Evolutionary conservation across 2,888 invertebrate species (phyloP), one percentile per base, ranked within the genome.

Genomic region (Drosophila acutilabella): DNA sequence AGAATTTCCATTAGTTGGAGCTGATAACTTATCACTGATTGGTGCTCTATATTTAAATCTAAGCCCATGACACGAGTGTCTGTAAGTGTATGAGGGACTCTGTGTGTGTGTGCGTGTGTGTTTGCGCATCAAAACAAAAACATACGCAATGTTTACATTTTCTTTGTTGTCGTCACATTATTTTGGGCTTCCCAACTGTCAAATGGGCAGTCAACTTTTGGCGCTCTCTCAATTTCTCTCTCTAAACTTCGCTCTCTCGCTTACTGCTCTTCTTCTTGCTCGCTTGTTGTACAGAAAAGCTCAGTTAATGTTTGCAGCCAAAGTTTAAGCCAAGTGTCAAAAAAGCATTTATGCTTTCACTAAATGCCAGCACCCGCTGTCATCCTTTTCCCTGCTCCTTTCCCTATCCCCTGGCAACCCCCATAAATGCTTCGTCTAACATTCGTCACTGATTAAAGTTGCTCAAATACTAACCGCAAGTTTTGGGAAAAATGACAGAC

Each of bases 141-240:
- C 82, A 77, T 71, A 74, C 80, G 74, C 81, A 86, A 79, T 85
- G 88, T 85, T 85, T 85, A 85, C 85, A 75, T 83, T 88, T 79
- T 88, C 77, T 85, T 73, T 81, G 85, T 82, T 80, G 87, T 80
- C 75, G 79, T 76, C 74, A 78, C 73, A 76, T 56, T 67, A 71
- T 80, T 78, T 68, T 50, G 53, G 52, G 60, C 48, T 61, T 57
- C 52, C 54, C 14, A 62, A 75, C 83, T 86, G 80, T 86, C 83
- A 86, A 80, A 76, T 71, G 64, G 80, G 62, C 74, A 78, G 60
- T 79, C 80, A 80, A 88, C 80, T 82, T 82, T 57, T 74, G 44
- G 20, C 38, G 36, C 42, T 26, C 45, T 52, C 65, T 42, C 36
- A 2, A 8, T 44, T 57, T 53, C 59, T 66, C 58, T 54, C 38